A percentile compares a stretch with the other conserved stretches of the same genome.
phyloP scores from a whole-genome alignment of 2,888 invertebrate species.

The Xestia ashworthii region DNA sequence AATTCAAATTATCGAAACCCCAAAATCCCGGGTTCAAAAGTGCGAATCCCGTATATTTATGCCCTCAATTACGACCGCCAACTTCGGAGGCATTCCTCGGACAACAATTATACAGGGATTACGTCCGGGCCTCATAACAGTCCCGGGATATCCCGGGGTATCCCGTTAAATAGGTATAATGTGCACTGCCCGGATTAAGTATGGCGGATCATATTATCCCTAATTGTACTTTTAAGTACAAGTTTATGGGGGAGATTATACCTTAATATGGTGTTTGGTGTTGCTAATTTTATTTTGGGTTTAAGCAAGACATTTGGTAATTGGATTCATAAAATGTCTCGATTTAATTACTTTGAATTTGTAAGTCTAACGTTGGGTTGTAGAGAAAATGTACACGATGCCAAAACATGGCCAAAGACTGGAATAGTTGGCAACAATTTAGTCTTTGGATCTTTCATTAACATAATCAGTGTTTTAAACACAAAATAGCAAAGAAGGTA shows the following conservation, averaged over 20 bases:
- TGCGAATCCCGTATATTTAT: constrained; percentile 75
- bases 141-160: constrained; percentile 78
- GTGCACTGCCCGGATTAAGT: constrained; percentile 83
- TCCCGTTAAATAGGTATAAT: constrained; percentile 89
- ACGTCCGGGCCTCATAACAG: constrained; percentile 85
- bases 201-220: constrained; percentile 85
- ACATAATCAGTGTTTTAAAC: not conserved
- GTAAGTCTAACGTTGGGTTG: not conserved
- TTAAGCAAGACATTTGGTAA: constrained; percentile 42
- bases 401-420: not conserved
- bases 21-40: constrained; percentile 66
- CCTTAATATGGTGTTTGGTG: constrained; percentile 67
- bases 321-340: constrained; percentile 39
- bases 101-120: constrained; percentile 88
- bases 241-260: constrained; percentile 79
- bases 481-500: not conserved
- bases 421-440: not conserved
- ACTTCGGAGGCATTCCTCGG: constrained; percentile 86
- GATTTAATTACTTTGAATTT: constrained; percentile 33
- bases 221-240: constrained; percentile 86
- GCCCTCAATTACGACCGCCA: constrained; percentile 78
- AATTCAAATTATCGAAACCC: constrained; percentile 67
- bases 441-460: not conserved
- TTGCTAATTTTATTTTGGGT: constrained; percentile 65
- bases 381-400: not conserved